Base-by-base conservation (phyloP, 2,113 vertebrate species). In the Nestor notabilis region DNA sequence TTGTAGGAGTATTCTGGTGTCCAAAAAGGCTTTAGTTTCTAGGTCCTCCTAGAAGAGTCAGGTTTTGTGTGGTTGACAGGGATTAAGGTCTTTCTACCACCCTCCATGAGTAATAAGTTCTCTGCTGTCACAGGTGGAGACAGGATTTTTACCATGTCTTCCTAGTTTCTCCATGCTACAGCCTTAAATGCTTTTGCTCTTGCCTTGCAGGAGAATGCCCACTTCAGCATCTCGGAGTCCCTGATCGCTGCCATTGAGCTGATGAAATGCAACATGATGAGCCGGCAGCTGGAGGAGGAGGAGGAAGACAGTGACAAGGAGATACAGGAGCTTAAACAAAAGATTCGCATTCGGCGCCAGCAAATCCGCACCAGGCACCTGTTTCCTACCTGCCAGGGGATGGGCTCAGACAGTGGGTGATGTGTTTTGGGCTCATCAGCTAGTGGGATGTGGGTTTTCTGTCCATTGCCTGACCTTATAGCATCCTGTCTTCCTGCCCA, bases 221-320 rank as follows among this genome's bases (percentile, higher is more conserved):
- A 99, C 97, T 99, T 99, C 95, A 99, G 99, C 95, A 99, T 99
- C 96, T 99, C 99, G 0, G 99, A 99, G 97, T 99, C 99, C 5
- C 98, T 99, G 20, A 99, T 99, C 0, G 99, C 99, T 9, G 99
- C 99, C 95, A 99, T 99, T 19, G 99, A 99, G 97, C 98, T 99
- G 74, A 99, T 99, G 99, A 99, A 99, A 89, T 99, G 99, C 97
- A 99, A 99, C 97, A 98, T 99, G 98, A 98, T 98, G 96, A 98
- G 95, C 82, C 98, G 98, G 58, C 98, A 97, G 74, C 97, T 98
- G 75, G 99, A 99, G 52, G 98, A 98, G 63, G 99, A 99, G 80
- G 99, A 99, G 13, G 97, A 98, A 13, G 98, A 98, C 70, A 99
- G 99, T 0, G 99, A 99, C 96, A 97, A 95, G 50, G 99, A 99